Base-by-base conservation (phyloP, 37 sponge, comb jelly and placozoan genomes). In the Agelas oroides region DNA sequence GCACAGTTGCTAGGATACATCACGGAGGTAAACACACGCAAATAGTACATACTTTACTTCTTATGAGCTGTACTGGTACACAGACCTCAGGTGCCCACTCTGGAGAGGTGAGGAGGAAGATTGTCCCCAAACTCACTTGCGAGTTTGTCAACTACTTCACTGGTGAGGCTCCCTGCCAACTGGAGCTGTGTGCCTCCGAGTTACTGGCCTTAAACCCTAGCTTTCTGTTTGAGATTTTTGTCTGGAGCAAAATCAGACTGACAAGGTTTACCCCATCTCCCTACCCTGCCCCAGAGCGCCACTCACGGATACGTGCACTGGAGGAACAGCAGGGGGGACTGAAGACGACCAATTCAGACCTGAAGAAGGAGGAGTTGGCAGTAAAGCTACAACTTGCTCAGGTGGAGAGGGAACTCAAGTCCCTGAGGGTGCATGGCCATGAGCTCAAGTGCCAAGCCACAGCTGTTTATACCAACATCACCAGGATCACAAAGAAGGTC, bases 71-170 rank as follows among this genome's bases (percentile, higher is more conserved):
- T 2, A 20, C 31, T n/a, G 8, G 24, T 53, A 15, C 8, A 12
- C 46, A 46, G 46, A 8, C 8, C 46, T 12, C 46, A 12, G 46
- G 46, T 8, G 8, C 46, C 46, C 46, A 46, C 8, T 3, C 46
- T 46, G 46, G 46, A 24, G 81, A 80, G 37, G 27, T 61, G 28
- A 81, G 78, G 32, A 70, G 82, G 61, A 75, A 61, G 62, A 63
- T 91, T 15, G 46, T 72, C 0, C 90, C 91, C 25, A 65, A 39
- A 28, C 75, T 95, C 46, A 89, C 90, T 3, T 21, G 30, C 17
- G 93, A 95, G 33, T 95, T 88, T 89, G 87, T 89, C 41, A 84
- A 89, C 55, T 89, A 91, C 68, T 92, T 79, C 79, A 76, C 75
- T 60, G 90, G 96, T 95, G 46, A 46, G 46, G 46, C 6, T 46